Base-by-base conservation (phyloP, 2,113 vertebrate species). In the Aegotheles bennettii region DNA sequence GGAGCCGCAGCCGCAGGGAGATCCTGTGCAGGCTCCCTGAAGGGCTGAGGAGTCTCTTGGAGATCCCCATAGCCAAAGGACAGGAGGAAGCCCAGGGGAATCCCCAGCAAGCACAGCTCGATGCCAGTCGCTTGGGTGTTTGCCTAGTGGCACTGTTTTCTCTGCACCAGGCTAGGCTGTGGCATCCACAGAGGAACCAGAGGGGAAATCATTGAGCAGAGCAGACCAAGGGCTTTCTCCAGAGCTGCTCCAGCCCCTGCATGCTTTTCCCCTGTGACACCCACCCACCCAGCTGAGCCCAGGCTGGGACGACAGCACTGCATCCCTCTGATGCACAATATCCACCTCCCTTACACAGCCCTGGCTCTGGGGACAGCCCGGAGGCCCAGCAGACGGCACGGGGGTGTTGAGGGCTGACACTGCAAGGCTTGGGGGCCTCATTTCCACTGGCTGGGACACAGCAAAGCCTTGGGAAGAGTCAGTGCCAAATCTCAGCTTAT, bases 31-130 rank as follows among this genome's bases (percentile, higher is more conserved):
- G 67, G 85, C 83, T 92, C 48, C 63, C 64, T 73, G 64, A 53
- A 70, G 82, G 60, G 89, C 63, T 83, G 84, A 79, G 82, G 75
- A 90, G 38, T 91, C 68, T 94, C 77, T 76, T 56, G 57, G 85
- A 95, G 87, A 92, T 90, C 59, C 25, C 38, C 2, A 5, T 29
- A 94, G 78, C 82, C 71, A 90, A 86, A 82, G 84, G 70, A 81
- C 69, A 87, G 84, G 60, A 93, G 84, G 59, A 92, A 95, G 47
- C 94, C 56, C 89, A 88, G 71, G 82, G 76, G 84, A 93, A 95
- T 90, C 57, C 74, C 82, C 67, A 74, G 76, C 33, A 94, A 83
- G 61, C 15, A 3, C 29, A 74, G 77, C 64, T 84, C 51, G 35
- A 69, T 91, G 47, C 60, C 56, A 82, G 1, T 26, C 3, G 5